These are phyloP conservation scores for Nymphalis urticae DNA, from an alignment of 2,888 invertebrate genomes.

Conservation along the genomic window DNA sequence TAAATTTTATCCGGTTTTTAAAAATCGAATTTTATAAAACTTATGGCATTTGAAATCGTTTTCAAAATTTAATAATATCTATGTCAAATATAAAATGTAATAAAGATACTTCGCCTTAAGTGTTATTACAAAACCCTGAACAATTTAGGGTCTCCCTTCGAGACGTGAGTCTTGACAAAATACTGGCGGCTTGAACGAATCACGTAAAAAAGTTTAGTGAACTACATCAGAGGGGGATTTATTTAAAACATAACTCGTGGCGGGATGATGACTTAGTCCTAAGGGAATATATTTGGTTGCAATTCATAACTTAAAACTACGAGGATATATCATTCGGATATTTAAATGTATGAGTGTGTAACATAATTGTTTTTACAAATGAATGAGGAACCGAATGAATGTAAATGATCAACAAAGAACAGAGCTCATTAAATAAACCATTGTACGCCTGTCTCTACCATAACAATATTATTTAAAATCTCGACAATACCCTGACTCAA, in stretches of 20 bases:
- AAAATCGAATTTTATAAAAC: too few species aligned
- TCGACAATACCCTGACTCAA: too few species aligned
- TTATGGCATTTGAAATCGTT: neutral
- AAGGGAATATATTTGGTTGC: neutral
- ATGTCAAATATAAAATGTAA: conserved; percentile 15
- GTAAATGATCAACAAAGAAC: too few species aligned
- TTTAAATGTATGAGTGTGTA: too few species aligned
- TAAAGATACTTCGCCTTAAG: conserved; percentile 10
- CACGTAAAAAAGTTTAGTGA: conserved; percentile 30
- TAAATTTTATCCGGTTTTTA: too few species aligned
- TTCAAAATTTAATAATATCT: neutral
- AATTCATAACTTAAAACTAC: neutral
- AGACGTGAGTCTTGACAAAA: conserved; percentile 18
- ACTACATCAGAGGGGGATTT: conserved; percentile 19
- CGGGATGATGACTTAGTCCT: neutral
- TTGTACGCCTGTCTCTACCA: too few species aligned
- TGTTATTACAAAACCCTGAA: conserved; percentile 21
- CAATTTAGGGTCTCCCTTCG: conserved; percentile 21
- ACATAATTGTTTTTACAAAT: too few species aligned
- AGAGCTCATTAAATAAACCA: too few species aligned
- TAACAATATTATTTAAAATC: too few species aligned
- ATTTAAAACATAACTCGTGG: conserved; percentile 4
- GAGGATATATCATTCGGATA: too few species aligned
- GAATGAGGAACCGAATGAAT: too few species aligned
- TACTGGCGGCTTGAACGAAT: conserved; percentile 30